Evolutionary conservation across 1,140 invertebrate genomes (phyloP), one percentile per base, ranked within the genome.

Genomic region (Aporrectodea caliginosa): DNA sequence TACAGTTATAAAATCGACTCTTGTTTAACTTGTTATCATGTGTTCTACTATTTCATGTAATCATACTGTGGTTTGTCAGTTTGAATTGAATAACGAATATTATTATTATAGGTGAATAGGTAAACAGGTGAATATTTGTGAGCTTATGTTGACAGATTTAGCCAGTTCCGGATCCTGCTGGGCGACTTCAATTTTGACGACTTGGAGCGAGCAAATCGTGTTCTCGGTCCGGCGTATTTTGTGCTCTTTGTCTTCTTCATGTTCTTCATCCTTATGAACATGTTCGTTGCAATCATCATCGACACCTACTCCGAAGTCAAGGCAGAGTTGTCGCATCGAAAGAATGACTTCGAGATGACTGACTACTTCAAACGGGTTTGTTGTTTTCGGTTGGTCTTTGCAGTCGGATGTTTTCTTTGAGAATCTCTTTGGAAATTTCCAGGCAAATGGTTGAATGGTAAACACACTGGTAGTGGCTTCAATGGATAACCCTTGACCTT

Each of bases 261-360:
- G 0, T 94, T 94, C 89, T 94, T 94, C 84, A 92, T 94, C 33
- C 86, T 94, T 68, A 87, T 94, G 90, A 94, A 94, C 86, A 94
- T 94, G 93, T 94, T 94, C 86, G 85, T 94, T 85, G 93, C 93
- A 77, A 94, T 94, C 82, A 93, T 94, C 81, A 94, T 93, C 84
- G 93, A 94, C 84, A 94, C 87, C 43, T 89, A 88, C 84, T 85
- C 86, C 34, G 87, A 89, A 79, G 88, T 89, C 69, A 94, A 93
- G 85, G 88, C 91, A 34, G 89, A 12, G 92, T 93, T 84, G 89
- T 92, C 69, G 87, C 88, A 90, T 73, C 89, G 91, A 79, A 90
- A 90, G 80, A 91, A 92, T 82, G 91, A 92, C 83, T 91, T 93
- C 85, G 91, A 92, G 84, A 90, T 93, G 85, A 89, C 88, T 2